A percentile compares a stretch with the other conserved stretches of the same genome.
These are phyloP conservation scores for Dolichopus griseipennis DNA, from an alignment of 2,888 invertebrate species.

Conservation along the genomic window DNA sequence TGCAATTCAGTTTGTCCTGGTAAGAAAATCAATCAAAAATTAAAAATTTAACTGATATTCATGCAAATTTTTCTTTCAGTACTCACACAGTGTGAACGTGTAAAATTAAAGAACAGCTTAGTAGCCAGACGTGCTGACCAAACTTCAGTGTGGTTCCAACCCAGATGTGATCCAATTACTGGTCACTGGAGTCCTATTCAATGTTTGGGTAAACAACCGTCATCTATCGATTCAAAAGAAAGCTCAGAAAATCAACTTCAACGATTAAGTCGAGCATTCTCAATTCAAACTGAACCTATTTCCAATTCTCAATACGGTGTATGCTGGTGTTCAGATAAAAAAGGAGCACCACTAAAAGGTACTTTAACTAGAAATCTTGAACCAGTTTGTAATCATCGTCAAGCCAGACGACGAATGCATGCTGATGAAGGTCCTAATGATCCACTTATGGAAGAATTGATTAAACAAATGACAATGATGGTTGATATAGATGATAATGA, in stretches of 20 bases:
- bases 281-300: constrained; percentile 10
- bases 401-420: constrained; percentile 54
- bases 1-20: constrained; percentile 75
- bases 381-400: constrained; percentile 71
- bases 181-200: constrained; percentile 77
- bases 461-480: constrained; percentile 55
- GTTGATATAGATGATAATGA: constrained; percentile 42
- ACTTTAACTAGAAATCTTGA: constrained; percentile 65
- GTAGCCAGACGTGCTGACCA: constrained; percentile 56
- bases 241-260: not conserved
- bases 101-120: constrained; percentile 67
- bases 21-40: constrained; percentile 29
- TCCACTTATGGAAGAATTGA: constrained; percentile 59
- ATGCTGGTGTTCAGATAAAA: constrained; percentile 79
- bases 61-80: constrained; percentile 44
- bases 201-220: constrained; percentile 53
- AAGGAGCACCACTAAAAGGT: constrained; percentile 72
- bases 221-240: not conserved
- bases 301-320: constrained; percentile 50
- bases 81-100: constrained; percentile 69
- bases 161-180: constrained; percentile 60
- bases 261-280: constrained; percentile 27
- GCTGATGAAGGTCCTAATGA: constrained; percentile 42
- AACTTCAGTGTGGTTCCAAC: constrained; percentile 53
- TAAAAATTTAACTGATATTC: not conserved